These are phyloP conservation scores for Aphaenogaster ashmeadi DNA, from an alignment of 1,140 invertebrate genomes.

Conservation along the genomic window DNA sequence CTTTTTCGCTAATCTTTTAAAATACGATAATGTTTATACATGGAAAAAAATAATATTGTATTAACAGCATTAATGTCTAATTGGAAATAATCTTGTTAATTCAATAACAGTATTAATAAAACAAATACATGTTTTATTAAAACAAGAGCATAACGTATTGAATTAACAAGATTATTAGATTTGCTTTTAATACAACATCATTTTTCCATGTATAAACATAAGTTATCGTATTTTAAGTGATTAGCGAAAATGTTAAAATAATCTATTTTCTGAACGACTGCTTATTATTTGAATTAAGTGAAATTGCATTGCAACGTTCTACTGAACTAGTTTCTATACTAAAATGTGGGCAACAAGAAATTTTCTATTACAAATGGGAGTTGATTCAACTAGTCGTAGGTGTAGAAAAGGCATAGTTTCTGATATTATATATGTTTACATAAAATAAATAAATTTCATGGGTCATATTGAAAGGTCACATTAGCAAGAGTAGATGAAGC, in stretches of 20 bases:
- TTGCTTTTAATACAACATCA: too few relatives aligned
- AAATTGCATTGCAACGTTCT: background rate
- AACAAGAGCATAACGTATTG: too few relatives aligned
- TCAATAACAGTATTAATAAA: too few relatives aligned
- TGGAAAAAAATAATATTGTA: too few relatives aligned
- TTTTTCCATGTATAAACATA: background rate
- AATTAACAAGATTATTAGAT: too few relatives aligned
- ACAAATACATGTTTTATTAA: too few relatives aligned
- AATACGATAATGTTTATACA: too few relatives aligned
- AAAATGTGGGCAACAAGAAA: background rate
- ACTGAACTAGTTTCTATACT: background rate
- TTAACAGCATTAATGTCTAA: too few relatives aligned
- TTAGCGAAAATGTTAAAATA: background rate
- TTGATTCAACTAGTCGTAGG: background rate
- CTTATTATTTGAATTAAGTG: background rate
- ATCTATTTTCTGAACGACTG: background rate
- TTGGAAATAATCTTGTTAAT: too few relatives aligned
- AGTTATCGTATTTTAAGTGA: background rate
- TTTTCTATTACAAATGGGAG: background rate
- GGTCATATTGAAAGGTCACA: background rate
- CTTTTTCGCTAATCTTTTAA: too few relatives aligned
- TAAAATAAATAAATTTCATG: background rate
- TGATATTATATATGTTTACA: background rate
- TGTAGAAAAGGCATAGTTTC: background rate
- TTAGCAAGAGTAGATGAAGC: background rate